Conservation (phyloP, 2,888 invertebrate species). For the Seladonia tumulorum region DNA sequence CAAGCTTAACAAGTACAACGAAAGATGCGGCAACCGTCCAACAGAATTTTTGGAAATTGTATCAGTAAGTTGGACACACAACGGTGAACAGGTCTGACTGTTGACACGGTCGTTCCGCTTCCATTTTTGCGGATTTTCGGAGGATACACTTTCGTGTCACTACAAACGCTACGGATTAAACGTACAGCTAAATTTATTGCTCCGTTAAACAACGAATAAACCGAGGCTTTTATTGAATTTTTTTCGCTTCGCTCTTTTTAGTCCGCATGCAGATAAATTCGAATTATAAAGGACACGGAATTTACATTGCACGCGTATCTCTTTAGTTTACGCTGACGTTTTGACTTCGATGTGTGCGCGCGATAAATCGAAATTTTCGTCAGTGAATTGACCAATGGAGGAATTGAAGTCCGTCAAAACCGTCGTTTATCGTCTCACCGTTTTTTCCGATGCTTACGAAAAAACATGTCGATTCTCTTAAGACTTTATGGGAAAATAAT, state of each 20-base stretch:
- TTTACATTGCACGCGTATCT: background rate
- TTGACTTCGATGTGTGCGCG: background rate
- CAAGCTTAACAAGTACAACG: background rate
- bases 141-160: background rate
- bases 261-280: background rate
- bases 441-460: too few relatives aligned
- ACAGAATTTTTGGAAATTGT: background rate
- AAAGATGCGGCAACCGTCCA: background rate
- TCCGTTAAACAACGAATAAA: constrained; percentile 5
- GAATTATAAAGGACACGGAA: background rate
- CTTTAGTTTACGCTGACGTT: background rate
- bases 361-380: background rate
- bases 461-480: too few relatives aligned
- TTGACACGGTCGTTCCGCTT: background rate
- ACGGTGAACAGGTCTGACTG: constrained; percentile 15
- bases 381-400: background rate
- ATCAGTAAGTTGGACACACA: background rate
- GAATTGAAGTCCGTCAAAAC: background rate
- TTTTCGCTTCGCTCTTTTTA: background rate
- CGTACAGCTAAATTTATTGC: constrained; percentile 13
- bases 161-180: background rate
- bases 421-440: background rate
- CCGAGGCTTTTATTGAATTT: constrained; percentile 5
- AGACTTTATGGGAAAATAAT: background rate
- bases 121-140: background rate